Evolutionary conservation across 2,888 invertebrate species (phyloP).

Genomic region (Oscheius sp.): DNA sequence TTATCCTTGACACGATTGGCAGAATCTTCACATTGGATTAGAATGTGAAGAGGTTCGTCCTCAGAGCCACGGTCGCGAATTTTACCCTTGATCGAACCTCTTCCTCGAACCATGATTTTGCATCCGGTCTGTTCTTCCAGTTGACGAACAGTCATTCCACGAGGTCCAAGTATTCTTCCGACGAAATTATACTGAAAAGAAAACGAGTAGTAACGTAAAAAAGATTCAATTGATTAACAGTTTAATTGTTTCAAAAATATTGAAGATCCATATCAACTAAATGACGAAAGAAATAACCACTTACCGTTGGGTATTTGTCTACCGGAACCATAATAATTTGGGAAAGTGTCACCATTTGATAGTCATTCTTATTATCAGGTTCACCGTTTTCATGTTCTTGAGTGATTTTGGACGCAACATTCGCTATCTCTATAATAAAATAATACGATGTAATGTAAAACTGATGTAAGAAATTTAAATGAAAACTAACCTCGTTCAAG

Average conservation of each 20-base stretch:
- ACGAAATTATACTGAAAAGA: constrained; percentile 97
- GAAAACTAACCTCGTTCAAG: constrained; percentile 27
- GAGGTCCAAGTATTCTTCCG: constrained; percentile 95
- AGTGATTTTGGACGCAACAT: background rate
- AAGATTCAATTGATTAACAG: too few species aligned
- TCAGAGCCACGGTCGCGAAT: constrained; percentile 84
- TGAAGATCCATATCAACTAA: too few species aligned
- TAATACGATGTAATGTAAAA: background rate
- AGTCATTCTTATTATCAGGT: constrained; percentile 9
- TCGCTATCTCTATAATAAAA: constrained; percentile 12
- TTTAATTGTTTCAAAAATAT: too few species aligned
- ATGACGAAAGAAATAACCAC: too few species aligned
- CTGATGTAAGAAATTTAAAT: too few species aligned
- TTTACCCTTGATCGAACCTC: constrained; percentile 71
- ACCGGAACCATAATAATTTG: constrained; percentile 99
- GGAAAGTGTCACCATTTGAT: constrained; percentile 82
- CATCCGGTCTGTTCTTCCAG: constrained; percentile 99
- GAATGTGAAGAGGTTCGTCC: constrained; percentile 94
- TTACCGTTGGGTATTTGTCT: constrained; percentile 99
- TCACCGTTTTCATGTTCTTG: background rate
- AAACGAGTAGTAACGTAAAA: background rate
- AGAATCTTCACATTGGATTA: constrained; percentile 94
- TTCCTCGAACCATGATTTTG: constrained; percentile 97
- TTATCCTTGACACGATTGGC: constrained; percentile 94
- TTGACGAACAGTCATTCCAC: constrained; percentile 99